phyloP scores from a whole-genome alignment of 2,113 vertebrate species.

The Sturnira hondurensis region DNA sequence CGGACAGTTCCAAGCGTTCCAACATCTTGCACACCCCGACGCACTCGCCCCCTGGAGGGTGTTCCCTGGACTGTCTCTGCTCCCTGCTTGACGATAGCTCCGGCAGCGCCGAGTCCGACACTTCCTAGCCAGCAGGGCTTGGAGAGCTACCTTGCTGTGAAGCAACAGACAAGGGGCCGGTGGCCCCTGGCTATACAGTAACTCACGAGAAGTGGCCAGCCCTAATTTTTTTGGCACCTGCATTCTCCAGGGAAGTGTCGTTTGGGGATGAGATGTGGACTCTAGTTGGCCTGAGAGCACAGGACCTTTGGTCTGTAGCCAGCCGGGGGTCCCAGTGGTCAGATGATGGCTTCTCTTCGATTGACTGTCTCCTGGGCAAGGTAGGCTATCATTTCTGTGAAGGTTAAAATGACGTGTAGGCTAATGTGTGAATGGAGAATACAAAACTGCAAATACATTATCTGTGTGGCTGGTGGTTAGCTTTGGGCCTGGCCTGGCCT shows the following conservation, averaged over 20 bases:
- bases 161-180: background rate
- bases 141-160: background rate
- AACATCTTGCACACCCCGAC: slow-evolving; percentile 26
- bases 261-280: background rate
- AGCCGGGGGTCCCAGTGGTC: slow-evolving; percentile 18
- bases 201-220: slow-evolving; percentile 48
- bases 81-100: slow-evolving; percentile 50
- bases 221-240: background rate
- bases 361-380: slow-evolving; percentile 24
- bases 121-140: slow-evolving; percentile 36
- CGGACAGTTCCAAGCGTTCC: slow-evolving; percentile 28
- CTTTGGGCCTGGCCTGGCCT: slow-evolving; percentile 51
- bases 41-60: background rate
- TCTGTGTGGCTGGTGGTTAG: slow-evolving; percentile 22
- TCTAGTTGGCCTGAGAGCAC: slow-evolving; percentile 64
- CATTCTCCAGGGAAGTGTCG: background rate
- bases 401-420: slow-evolving; percentile 33
- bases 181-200: background rate
- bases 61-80: slow-evolving; percentile 42
- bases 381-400: slow-evolving; percentile 43
- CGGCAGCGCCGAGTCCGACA: slow-evolving; percentile 40
- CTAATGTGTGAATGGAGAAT: slow-evolving; percentile 52
- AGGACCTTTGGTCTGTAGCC: slow-evolving; percentile 67
- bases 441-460: slow-evolving; percentile 41
- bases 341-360: slow-evolving; percentile 57